Evolutionary conservation across 2,888 invertebrate genomes (phyloP), one percentile per base, ranked within the genome.

Genomic region (Erebia aethiops): DNA sequence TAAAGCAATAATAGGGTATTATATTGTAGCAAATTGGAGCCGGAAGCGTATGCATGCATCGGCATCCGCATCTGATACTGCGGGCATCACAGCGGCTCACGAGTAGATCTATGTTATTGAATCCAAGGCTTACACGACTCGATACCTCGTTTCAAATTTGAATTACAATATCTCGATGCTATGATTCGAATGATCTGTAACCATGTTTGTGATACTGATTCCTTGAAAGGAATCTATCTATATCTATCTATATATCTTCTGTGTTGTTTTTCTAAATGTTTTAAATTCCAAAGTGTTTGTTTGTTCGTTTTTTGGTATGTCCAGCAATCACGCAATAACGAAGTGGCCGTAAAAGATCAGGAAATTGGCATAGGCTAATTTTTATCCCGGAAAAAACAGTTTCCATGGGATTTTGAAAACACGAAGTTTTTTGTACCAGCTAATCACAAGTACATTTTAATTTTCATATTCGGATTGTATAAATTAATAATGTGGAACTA

Each of bases 1-100:
- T 67, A 74, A 70, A 73, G 73, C 71, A 74, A 73, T 74, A 67
- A 73, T 70, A 71, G 67, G 71, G 64, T 60, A 71, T 73, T 73
- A 73, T 71, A 63, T 67, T 51, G 61, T 67, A 64, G 71, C 71
- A 73, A 73, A 73, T 73, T 74, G 74, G 71, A 71, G 66, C 21
- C 52, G 13, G 10, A 64, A 54, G 26, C 56, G 52, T 61, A 61
- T 71, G 66, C 46, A 65, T 62, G 66, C 52, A 51, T 18, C 26
- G 58, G 14, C 46, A 66, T 69, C 63, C 9, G 57, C 64, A 43
- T 7, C 46, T 16, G 52, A 61, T 41, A 61, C 49, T 10, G 14
- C 18, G 21, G 26, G 43, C 46, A 66, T 60, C 61, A 65, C 61
- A 70, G 70, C 65, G 51, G 35, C 65, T 65, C 13, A 61, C 64